These are phyloP conservation scores for Perodicticus potto DNA, from an alignment of 2,797 vertebrate species.

Conservation along the genomic window DNA sequence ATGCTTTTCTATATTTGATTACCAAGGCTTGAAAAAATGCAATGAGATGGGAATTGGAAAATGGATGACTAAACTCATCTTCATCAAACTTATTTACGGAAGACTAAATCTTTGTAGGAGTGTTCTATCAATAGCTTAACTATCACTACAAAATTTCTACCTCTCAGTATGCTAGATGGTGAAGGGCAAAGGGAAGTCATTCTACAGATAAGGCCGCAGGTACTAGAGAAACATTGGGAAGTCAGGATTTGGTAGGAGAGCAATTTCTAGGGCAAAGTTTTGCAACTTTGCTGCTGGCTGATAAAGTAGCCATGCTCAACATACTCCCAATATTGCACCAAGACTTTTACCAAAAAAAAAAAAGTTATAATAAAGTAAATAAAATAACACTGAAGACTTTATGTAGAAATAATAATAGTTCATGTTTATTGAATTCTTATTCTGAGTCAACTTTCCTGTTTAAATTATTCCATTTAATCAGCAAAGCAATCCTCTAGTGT, in stretches of 20 bases:
- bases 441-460: background rate
- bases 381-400: background rate
- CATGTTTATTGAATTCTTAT: conserved; percentile 1
- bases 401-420: conserved; percentile 31
- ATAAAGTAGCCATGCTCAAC: background rate
- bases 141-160: background rate
- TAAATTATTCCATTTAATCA: conserved; percentile 11
- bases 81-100: conserved; percentile 25
- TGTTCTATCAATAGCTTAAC: background rate
- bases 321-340: background rate
- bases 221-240: background rate
- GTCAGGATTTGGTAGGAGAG: background rate
- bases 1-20: background rate
- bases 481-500: background rate
- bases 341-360: background rate
- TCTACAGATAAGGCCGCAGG: background rate
- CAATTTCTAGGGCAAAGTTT: background rate
- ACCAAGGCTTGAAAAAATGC: background rate
- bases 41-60: background rate
- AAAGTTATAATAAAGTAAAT: background rate
- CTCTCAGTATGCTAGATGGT: background rate
- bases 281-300: background rate
- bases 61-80: background rate
- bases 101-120: background rate
- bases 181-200: background rate